Base-by-base conservation (phyloP, 2,888 invertebrate species). In the Eilema depressum region DNA sequence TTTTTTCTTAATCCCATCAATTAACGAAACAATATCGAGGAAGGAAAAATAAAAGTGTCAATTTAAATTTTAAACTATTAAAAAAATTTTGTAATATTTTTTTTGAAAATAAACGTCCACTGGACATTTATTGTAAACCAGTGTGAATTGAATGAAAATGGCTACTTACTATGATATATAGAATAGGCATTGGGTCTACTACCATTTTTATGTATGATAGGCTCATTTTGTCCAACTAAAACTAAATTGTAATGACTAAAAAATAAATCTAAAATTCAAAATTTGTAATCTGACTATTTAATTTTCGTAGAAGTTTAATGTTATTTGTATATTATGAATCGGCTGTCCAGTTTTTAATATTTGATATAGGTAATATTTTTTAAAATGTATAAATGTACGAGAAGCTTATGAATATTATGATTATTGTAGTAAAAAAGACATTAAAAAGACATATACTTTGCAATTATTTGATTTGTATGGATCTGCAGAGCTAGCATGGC, bases 321-420 rank as follows among this genome's bases (percentile, higher is more conserved):
- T 69, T 53, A 62, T 61, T 17, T 64, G 63, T 74, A 71, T 74
- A 65, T 70, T 69, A 53, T 71, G 60, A 68, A 70, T 71, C 65
- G 76, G 71, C 69, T 67, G 74, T 72, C 70, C 67, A 78, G 67
- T 73, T 68, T 60, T 66, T 53, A 11, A 63, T 66, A 33, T 25
- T 28, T 69, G 8, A 60, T 63, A 26, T 67, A 70, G 62, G 30
- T 59, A 47, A 70, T 63, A 56, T 41, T 66, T 68, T 53, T 62
- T 53, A 41, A 61, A 66, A 53, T 62, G 26, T 25, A 63, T 14
- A 59, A 26, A 53, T 5, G 28, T 25, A 63, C 12, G 10, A 17
- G 8, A 63, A 70, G 25, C 66, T 66, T 70, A 63, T 66, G 57
- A 70, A 63, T 60, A 70, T 30, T 63, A 59, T 67, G 20, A 67